A percentile compares a stretch with the other conserved stretches of the same genome.
These are phyloP conservation scores for Nanorana parkeri DNA, from an alignment of 2,113 vertebrate species.

Conservation along the genomic window DNA sequence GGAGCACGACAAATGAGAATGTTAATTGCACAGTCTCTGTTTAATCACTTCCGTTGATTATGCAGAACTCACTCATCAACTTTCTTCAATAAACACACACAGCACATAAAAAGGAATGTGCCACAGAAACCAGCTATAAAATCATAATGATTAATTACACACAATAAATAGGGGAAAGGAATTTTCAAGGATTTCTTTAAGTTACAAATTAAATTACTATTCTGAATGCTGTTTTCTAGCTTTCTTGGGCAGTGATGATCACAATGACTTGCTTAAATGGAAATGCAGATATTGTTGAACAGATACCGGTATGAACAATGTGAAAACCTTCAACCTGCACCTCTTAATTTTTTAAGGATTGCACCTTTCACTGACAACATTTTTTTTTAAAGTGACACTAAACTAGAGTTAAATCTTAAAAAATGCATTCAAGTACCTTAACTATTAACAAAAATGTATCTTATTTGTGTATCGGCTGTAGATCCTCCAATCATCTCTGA, in stretches of 20 bases:
- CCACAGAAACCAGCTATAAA: slow-evolving; percentile 9
- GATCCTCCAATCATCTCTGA: too few species aligned
- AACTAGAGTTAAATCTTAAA: too few species aligned
- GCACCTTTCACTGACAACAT: too few species aligned
- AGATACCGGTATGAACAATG: too few species aligned
- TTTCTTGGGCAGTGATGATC: background rate
- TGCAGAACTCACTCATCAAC: slow-evolving; percentile 42
- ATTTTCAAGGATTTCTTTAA: slow-evolving; percentile 13
- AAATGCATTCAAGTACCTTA: too few species aligned
- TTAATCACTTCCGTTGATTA: slow-evolving; percentile 52
- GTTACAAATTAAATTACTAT: slow-evolving; percentile 7
- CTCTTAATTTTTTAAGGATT: too few species aligned
- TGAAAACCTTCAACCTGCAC: too few species aligned
- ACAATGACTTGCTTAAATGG: too few species aligned
- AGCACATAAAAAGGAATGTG: slow-evolving; percentile 8
- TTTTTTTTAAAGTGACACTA: too few species aligned
- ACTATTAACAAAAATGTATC: too few species aligned
- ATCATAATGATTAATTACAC: slow-evolving; percentile 32
- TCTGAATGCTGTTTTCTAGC: background rate
- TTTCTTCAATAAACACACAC: slow-evolving; percentile 32
- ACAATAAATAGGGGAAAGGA: slow-evolving; percentile 1
- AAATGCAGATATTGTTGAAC: too few species aligned
- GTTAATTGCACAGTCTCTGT: slow-evolving; percentile 7
- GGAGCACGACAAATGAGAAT: background rate
- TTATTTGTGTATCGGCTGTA: too few species aligned